Evolutionary conservation across 2,888 invertebrate genomes (phyloP).

Genomic region (Acronicta leporina): DNA sequence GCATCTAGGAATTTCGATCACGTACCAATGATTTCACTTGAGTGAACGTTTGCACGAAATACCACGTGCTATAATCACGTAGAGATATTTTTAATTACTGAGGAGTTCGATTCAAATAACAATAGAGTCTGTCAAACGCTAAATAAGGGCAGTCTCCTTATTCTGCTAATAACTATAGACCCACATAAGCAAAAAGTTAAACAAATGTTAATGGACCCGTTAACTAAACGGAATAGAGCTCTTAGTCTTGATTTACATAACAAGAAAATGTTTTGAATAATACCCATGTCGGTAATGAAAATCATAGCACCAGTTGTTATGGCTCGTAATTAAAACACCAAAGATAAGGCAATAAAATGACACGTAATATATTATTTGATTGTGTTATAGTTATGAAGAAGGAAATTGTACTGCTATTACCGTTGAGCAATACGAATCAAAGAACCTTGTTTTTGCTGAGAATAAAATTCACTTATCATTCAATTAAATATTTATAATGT

Average conservation of each 20-base stretch:
- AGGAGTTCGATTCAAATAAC: too few relatives aligned
- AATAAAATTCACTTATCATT: not conserved
- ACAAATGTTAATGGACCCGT: too few relatives aligned
- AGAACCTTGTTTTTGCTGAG: not conserved
- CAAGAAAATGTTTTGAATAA: conserved; percentile 33
- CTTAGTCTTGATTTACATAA: conserved; percentile 17
- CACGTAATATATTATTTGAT: conserved; percentile 27
- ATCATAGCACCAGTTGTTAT: conserved; percentile 19
- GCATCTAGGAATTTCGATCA: conserved; percentile 42
- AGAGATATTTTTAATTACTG: conserved; percentile 40
- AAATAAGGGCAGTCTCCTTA: too few relatives aligned
- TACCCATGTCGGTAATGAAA: not conserved
- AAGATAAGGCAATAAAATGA: conserved; percentile 16
- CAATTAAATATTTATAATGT: not conserved
- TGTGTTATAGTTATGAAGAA: conserved; percentile 17
- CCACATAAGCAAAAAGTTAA: too few relatives aligned
- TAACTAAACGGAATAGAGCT: too few relatives aligned
- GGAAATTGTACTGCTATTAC: conserved; percentile 11
- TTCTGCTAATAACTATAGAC: too few relatives aligned
- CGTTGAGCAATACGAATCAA: conserved; percentile 5
- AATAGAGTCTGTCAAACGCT: too few relatives aligned
- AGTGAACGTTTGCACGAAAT: conserved; percentile 21
- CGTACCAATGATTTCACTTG: conserved; percentile 52
- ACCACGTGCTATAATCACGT: conserved; percentile 44
- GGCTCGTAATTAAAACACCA: conserved; percentile 18